Base-by-base conservation (phyloP, 2,888 invertebrate genomes). In the Flexamia atlantica region DNA sequence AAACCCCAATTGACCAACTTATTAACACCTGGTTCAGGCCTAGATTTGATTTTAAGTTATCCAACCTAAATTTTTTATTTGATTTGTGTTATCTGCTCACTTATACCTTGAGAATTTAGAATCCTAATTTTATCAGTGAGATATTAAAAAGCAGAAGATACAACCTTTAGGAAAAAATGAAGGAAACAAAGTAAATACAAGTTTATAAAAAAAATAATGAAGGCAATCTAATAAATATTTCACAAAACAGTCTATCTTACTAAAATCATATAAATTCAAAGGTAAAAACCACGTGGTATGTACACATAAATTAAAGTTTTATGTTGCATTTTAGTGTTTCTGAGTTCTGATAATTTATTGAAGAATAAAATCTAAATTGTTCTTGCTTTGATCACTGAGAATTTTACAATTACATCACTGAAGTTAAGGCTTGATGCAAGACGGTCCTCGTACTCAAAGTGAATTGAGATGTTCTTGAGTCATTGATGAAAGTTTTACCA, bases 401-500 rank as follows among this genome's bases (percentile, higher is more conserved):
- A 70, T 70, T 70, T 70, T 70, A 28, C 30, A 70, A 70, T 70
- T 10, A 10, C 70, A 70, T 70, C 70, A 28, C 70, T 70, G 70
- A 70, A 70, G 3, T 70, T 30, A 64, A 70, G 70, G 30, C 70
- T 70, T 70, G 70, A 70, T 70, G 30, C 30, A 70, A 25, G 70
- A 70, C 70, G 30, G 70, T 70, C 28, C 28, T 70, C 28, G 70
- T 12, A 70, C 70, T 28, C 28, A 25, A 28, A 70, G 70, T 25
- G 7, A 70, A 25, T 20, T 70, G 28, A 70, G 70, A 25, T 30
- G 30, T 70, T 70, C 70, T 70, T 70, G 25, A 28, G 70, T 70
- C 70, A 70, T 70, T 70, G 70, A 70, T 25, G 30, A 70, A 70
- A 25, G 70, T 70, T n/a, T n/a, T 25, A 30, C 70, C 70, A 28